A percentile compares a stretch with the other conserved stretches of the same genome.
Evolutionary conservation across 2,797 vertebrate genomes (phyloP).

Genomic region (Rachycentron canadum): DNA sequence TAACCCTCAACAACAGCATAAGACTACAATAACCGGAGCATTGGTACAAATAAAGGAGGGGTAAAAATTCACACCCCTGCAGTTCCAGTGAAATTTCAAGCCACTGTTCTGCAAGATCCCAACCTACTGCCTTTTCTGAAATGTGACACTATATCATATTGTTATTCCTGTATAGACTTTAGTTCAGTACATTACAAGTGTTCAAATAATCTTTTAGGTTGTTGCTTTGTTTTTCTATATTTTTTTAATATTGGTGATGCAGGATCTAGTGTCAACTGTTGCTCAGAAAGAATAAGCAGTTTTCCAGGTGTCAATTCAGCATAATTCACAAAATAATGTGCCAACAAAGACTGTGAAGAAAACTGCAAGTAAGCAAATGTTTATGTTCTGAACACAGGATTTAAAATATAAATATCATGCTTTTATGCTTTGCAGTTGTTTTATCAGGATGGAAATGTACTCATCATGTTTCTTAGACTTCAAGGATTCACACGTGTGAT

Average conservation of each 20-base stretch:
- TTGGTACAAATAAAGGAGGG: not conserved
- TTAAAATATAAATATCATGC: too few species aligned
- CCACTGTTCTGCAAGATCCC: too few species aligned
- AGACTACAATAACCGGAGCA: not conserved
- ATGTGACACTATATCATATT: not conserved
- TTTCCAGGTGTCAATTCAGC: not conserved
- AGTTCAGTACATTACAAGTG: not conserved
- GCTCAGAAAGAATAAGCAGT: not conserved
- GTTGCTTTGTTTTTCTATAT: not conserved
- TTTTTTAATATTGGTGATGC: not conserved
- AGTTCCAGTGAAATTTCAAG: not conserved
- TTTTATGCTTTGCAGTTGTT: too few species aligned
- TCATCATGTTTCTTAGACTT: too few species aligned
- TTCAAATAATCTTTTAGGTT: not conserved
- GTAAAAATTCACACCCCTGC: not conserved
- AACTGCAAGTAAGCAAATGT: not conserved
- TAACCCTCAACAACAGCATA: too few species aligned
- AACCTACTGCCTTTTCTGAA: not conserved
- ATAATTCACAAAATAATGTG: not conserved
- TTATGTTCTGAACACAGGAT: too few species aligned
- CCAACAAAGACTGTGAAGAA: not conserved
- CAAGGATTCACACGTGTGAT: too few species aligned
- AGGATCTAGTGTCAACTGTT: not conserved
- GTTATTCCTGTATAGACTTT: too few species aligned
- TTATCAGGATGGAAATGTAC: too few species aligned